Evolutionary conservation across 1,140 invertebrate species (phyloP).

Genomic region (Idris sp.): DNA sequence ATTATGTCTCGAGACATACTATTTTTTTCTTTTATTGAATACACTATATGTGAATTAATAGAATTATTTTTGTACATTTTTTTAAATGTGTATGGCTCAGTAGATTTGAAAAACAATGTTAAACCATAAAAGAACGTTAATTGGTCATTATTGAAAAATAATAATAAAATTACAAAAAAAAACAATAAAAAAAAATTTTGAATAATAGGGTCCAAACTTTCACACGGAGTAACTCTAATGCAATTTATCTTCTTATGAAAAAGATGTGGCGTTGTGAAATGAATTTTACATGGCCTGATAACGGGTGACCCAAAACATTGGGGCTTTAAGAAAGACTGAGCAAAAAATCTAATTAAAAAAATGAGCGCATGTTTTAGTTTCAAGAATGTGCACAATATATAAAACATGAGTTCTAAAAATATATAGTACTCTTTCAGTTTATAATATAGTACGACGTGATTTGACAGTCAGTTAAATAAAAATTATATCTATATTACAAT

Average conservation of each 20-base stretch:
- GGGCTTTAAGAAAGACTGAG: slow-evolving; percentile 7
- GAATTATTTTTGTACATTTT: too few relatives aligned
- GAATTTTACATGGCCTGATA: slow-evolving; percentile 30
- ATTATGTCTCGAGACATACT: slow-evolving; percentile 17
- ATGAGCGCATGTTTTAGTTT: slow-evolving; percentile 17
- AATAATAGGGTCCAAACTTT: slow-evolving; percentile 11
- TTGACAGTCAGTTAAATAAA: not conserved
- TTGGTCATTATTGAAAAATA: too few relatives aligned
- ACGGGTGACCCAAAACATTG: slow-evolving; percentile 29
- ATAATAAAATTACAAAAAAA: too few relatives aligned
- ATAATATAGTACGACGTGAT: not conserved
- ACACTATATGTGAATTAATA: too few relatives aligned
- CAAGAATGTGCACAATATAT: slow-evolving; percentile 1
- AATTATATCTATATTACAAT: too few relatives aligned
- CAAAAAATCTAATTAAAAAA: slow-evolving; percentile 34
- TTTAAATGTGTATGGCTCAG: too few relatives aligned
- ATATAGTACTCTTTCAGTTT: slow-evolving; percentile 1
- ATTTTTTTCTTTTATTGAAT: too few relatives aligned
- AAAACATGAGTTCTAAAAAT: slow-evolving; percentile 1
- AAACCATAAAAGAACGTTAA: too few relatives aligned
- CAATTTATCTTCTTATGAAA: slow-evolving; percentile 31
- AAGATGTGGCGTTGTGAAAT: slow-evolving; percentile 26
- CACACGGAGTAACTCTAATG: slow-evolving; percentile 13
- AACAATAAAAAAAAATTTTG: slow-evolving; percentile 21
- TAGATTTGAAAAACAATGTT: too few relatives aligned